Evolutionary conservation across 2,888 invertebrate genomes (phyloP).

Genomic region (Agrotis ipsilon): DNA sequence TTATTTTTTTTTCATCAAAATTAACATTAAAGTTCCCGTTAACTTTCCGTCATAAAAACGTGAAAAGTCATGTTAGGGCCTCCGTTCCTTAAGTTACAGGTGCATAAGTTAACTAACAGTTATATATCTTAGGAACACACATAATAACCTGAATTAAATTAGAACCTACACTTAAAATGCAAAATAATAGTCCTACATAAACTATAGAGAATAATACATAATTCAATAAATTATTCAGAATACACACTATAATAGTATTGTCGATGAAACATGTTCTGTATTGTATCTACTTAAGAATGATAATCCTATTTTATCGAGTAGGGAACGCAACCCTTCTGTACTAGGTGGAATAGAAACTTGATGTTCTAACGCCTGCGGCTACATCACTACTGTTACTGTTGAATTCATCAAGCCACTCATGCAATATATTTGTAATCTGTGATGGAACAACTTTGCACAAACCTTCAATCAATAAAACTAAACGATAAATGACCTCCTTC

Average conservation of each 20-base stretch:
- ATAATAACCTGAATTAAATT: background rate
- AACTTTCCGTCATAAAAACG: too few species aligned
- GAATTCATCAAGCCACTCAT: slow-evolving; percentile 74
- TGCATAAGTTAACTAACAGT: background rate
- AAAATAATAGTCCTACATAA: slow-evolving; percentile 35
- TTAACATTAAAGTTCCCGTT: too few species aligned
- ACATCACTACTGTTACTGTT: slow-evolving; percentile 73
- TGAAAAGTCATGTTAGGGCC: too few species aligned
- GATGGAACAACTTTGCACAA: slow-evolving; percentile 33
- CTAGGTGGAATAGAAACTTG: slow-evolving; percentile 27
- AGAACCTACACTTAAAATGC: slow-evolving; percentile 9
- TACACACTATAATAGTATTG: slow-evolving; percentile 46
- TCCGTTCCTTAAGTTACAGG: background rate
- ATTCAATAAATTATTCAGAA: slow-evolving; percentile 45
- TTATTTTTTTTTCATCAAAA: too few species aligned
- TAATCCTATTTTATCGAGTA: slow-evolving; percentile 76
- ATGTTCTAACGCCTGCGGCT: slow-evolving; percentile 68
- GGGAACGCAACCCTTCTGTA: slow-evolving; percentile 49
- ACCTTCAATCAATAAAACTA: background rate
- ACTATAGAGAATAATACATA: slow-evolving; percentile 45
- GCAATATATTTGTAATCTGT: slow-evolving; percentile 69
- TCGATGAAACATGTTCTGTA: slow-evolving; percentile 52
- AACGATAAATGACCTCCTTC: background rate
- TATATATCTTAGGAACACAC: background rate
- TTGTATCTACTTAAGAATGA: slow-evolving; percentile 63